phyloP scores from a whole-genome alignment of 2,113 vertebrate species.

The Dasypus novemcinctus region DNA sequence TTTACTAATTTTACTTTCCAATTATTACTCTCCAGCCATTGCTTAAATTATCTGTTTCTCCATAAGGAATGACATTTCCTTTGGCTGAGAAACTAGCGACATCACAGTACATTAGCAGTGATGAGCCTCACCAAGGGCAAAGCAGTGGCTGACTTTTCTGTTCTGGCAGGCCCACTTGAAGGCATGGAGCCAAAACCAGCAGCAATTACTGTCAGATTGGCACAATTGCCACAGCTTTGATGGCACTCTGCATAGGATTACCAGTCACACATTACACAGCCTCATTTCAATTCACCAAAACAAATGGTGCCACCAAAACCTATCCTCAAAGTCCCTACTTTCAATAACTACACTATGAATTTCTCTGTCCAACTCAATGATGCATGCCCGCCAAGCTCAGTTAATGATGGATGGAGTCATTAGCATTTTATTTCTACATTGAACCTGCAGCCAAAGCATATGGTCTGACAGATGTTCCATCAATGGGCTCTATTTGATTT shows the following conservation, averaged over 20 bases:
- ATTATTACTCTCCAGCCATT: slow-evolving; percentile 82
- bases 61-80: slow-evolving; percentile 79
- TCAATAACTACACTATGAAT: slow-evolving; percentile 59
- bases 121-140: slow-evolving; percentile 75
- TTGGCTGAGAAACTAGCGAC: slow-evolving; percentile 71
- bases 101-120: slow-evolving; percentile 72
- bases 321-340: slow-evolving; percentile 3
- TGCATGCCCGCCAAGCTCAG: slow-evolving; percentile 73
- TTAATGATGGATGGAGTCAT: slow-evolving; percentile 85
- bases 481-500: slow-evolving; percentile 70
- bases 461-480: slow-evolving; percentile 85
- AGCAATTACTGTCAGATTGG: slow-evolving; percentile 78
- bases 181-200: slow-evolving; percentile 77
- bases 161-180: slow-evolving; percentile 74
- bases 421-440: slow-evolving; percentile 78
- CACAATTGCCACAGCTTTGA: slow-evolving; percentile 64
- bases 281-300: slow-evolving; percentile 74
- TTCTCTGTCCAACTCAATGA: slow-evolving; percentile 74
- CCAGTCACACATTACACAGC: slow-evolving; percentile 60
- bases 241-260: slow-evolving; percentile 78
- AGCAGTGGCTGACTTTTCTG: slow-evolving; percentile 62
- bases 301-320: slow-evolving; percentile 71
- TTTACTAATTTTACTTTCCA: slow-evolving; percentile 82
- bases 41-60: slow-evolving; percentile 84
- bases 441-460: slow-evolving; percentile 85